phyloP scores from a whole-genome alignment of 2,797 vertebrate genomes.

The Gobionotothen gibberifrons region DNA sequence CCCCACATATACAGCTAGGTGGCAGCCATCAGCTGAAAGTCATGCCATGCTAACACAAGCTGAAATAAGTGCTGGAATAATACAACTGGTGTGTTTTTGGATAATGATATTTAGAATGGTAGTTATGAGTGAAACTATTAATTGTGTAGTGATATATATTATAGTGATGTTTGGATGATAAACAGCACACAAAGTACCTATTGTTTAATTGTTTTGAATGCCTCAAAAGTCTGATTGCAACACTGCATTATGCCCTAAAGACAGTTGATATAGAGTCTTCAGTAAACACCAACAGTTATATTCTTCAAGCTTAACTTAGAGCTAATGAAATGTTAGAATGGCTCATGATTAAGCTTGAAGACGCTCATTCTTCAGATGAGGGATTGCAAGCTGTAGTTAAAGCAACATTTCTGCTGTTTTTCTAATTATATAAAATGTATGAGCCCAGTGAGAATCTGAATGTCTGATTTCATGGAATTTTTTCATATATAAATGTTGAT shows the following conservation, averaged over 20 bases:
- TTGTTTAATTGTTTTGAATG: background rate
- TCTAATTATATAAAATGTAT: slow-evolving; percentile 6
- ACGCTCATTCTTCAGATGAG: background rate
- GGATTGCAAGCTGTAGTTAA: background rate
- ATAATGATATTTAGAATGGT: background rate
- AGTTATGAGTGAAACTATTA: too few species aligned
- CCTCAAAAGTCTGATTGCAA: background rate
- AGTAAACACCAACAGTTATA: background rate
- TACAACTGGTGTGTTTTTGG: background rate
- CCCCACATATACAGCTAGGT: background rate
- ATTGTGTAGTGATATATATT: too few species aligned
- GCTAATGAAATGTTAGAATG: background rate
- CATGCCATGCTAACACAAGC: background rate
- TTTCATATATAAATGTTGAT: slow-evolving; percentile 2
- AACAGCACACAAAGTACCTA: background rate
- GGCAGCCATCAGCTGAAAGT: background rate
- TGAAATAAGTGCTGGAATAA: background rate
- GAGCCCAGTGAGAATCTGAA: background rate
- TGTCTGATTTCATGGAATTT: background rate
- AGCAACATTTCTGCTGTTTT: background rate
- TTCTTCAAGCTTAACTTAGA: background rate
- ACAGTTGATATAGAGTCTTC: slow-evolving; percentile 1
- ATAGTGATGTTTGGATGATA: background rate
- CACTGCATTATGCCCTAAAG: background rate
- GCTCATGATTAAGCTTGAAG: background rate